Conservation (phyloP, 2,797 vertebrate species). For the Orientallactaga sibirica region DNA sequence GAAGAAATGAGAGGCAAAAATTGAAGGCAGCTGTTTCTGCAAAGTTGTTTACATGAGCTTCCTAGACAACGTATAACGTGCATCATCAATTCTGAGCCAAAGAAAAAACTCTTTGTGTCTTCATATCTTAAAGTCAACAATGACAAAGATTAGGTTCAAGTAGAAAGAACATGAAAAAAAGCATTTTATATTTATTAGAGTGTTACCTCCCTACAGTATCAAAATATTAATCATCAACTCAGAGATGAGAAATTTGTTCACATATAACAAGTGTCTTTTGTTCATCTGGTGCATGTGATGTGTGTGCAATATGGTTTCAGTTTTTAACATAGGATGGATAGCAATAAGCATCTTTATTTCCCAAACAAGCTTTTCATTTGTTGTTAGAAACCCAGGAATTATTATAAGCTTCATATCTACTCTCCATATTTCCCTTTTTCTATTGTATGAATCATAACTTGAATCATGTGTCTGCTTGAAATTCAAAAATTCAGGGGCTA, state of each 20-base stretch:
- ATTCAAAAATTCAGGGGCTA: not conserved
- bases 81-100: not conserved
- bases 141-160: conserved; percentile 14
- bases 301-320: not conserved
- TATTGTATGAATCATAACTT: not conserved
- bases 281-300: fast-evolving
- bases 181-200: conserved; percentile 4
- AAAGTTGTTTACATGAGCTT: not conserved
- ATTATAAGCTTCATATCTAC: not conserved
- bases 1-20: not conserved
- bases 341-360: not conserved
- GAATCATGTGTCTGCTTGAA: not conserved
- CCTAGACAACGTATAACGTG: not conserved
- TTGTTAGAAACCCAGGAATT: not conserved
- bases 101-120: conserved; percentile 13
- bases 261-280: not conserved
- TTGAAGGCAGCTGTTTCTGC: not conserved
- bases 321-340: not conserved
- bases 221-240: not conserved
- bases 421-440: not conserved
- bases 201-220: not conserved
- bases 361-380: not conserved
- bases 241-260: not conserved
- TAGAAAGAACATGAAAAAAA: not conserved
- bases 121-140: conserved; percentile 17